Conservation (phyloP, 2,888 invertebrate genomes). For the Bembecia ichneumoniformis region DNA sequence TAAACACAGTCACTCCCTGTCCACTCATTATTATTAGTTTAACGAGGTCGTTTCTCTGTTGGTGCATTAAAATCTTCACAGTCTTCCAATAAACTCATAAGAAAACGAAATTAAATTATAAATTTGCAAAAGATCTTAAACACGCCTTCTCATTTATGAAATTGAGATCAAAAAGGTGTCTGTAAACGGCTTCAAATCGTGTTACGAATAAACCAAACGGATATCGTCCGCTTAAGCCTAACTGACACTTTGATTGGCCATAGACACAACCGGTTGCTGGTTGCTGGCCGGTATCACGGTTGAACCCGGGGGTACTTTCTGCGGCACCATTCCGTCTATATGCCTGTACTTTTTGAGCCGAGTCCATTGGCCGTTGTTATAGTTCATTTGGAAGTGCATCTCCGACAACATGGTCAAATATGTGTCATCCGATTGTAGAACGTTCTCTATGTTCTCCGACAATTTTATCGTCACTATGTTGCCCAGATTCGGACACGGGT, state of each 20-base stretch:
- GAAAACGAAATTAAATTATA: too few species aligned
- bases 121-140: background rate
- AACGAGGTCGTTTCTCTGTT: too few species aligned
- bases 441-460: conserved; percentile 91
- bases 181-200: background rate
- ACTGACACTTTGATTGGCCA: conserved; percentile 59
- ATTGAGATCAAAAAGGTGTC: background rate
- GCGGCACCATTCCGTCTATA: conserved; percentile 72
- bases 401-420: conserved; percentile 87
- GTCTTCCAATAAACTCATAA: too few species aligned
- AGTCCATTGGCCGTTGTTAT: conserved; percentile 98
- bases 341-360: conserved; percentile 88
- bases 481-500: conserved; percentile 97
- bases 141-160: background rate
- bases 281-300: conserved; percentile 54
- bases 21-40: too few species aligned
- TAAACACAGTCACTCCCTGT: too few species aligned
- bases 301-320: conserved; percentile 58
- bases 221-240: conserved; percentile 17
- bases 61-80: too few species aligned
- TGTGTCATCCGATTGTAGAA: conserved; percentile 87
- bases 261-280: conserved; percentile 55
- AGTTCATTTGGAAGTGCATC: conserved; percentile 99
- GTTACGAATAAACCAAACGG: background rate
- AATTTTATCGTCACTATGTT: conserved; percentile 96